Evolutionary conservation across 2,888 invertebrate species (phyloP), one percentile per base, ranked within the genome.

Genomic region (Oegoconia quadripuncta): DNA sequence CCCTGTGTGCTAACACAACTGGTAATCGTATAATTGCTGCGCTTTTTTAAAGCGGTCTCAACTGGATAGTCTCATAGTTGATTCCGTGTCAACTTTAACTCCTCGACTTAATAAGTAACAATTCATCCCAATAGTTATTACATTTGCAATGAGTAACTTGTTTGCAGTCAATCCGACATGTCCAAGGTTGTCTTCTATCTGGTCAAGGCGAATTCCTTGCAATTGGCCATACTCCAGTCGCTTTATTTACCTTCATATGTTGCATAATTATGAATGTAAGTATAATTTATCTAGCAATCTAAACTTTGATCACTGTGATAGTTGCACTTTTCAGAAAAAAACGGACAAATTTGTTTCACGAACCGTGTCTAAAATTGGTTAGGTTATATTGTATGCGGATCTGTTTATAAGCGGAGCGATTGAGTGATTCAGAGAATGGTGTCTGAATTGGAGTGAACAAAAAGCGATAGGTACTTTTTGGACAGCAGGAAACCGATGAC

Each of bases 121-220:
- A 15, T 30, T n/a, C n/a, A n/a, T n/a, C n/a, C n/a, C n/a, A 15
- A 30, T 30, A 30, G 5, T n/a, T 3, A 6, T 30, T n/a, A 15
- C 16, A 25, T 27, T 27, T 27, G 27, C 27, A 27, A 27, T 8
- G 27, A 17, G 27, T 65, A 72, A 74, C 70, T 55, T 48, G 69
- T 74, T 73, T 66, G 65, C 57, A 67, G 65, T 70, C 54, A 63
- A 69, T 73, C 59, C 59, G 60, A 63, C 61, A 63, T 51, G 47
- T 55, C 48, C 78, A 80, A 83, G 81, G 82, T 69, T 77, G 64
- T 58, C 68, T 64, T 69, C 66, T 58, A 63, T 59, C 55, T 74
- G 69, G 73, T 77, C 81, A 81, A 81, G 79, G 79, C 60, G 47
- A 74, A 71, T 70, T 65, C 62, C 64, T 66, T 58, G 56, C 59